Base-by-base conservation (phyloP, 2,888 invertebrate genomes). In the Cyrtodaria siliqua region DNA sequence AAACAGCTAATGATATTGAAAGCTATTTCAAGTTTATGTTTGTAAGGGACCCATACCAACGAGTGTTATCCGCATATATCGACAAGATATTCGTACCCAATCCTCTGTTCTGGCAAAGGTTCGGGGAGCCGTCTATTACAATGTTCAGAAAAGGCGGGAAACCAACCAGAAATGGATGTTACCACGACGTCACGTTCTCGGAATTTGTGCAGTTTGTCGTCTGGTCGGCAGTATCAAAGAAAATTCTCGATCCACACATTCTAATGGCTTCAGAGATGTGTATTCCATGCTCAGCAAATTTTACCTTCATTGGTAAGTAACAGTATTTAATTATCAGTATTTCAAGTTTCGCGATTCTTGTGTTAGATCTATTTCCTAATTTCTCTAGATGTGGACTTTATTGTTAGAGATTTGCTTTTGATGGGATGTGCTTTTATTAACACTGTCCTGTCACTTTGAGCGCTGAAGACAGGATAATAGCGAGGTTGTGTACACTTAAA, bases 11-110 rank as follows among this genome's bases (percentile, higher is more conserved):
- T 6, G 33, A 49, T 23, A 14, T 38, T 40, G n/a, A 47, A 24
- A 56, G 52, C 23, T 63, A 64, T 47, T 68, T 67, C 18, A 76
- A 76, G 47, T 67, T 80, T 53, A 53, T 73, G 53, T 80, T 80
- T 52, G 67, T 66, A 16, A 55, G 80, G 56, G 62, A 80, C 33
- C 80, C 80, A 14, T 80, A 64, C 26, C 60, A 73, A 29, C 40
- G 80, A 44, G 52, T 76, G 4, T 29, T 80, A 2, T 80, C 80
- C 3, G 75, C 73, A 3, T 80, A 73, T 27, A 66, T 80, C 24
- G 80, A 80, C 44, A 80, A 80, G 70, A n/a, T 80, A 27, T 73
- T 73, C 33, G 66, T 60, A 23, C 80, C 80, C n/a, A 80, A 80
- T 52, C 66, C 72, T 1, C 23, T 57, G 18, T 76, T 73, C 44